A percentile compares a stretch with the other conserved stretches of the same genome.
These are phyloP conservation scores for Sebastes kiyomatsui DNA, from an alignment of 2,797 vertebrate genomes.

Conservation along the genomic window DNA sequence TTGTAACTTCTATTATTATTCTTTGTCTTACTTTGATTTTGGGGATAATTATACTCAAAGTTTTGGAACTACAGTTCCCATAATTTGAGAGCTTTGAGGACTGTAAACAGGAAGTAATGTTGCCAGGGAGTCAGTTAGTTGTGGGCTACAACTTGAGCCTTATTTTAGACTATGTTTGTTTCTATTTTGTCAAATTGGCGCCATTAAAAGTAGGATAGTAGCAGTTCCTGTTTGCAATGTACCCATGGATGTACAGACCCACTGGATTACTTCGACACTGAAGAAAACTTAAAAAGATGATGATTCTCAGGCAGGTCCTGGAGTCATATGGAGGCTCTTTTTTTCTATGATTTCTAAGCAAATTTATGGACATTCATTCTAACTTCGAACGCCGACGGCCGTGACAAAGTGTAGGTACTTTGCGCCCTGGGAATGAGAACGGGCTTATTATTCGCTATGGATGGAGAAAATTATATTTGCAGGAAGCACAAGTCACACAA, in stretches of 20 bases:
- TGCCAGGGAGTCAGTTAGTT: not conserved
- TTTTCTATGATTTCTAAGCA: not conserved
- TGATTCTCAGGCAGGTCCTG: not conserved
- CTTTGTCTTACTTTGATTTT: not conserved
- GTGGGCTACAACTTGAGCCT: too few species aligned
- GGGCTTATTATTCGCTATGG: not conserved
- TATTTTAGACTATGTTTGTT: not conserved
- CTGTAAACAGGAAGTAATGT: not conserved
- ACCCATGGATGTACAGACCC: not conserved
- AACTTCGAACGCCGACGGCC: too few species aligned
- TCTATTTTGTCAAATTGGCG: not conserved
- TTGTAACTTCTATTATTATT: not conserved
- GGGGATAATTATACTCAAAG: not conserved
- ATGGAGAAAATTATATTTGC: not conserved
- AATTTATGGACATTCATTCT: not conserved
- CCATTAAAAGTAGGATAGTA: not conserved
- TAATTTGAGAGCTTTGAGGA: not conserved
- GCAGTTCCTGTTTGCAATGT: not conserved
- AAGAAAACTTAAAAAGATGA: not conserved
- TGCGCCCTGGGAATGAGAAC: too few species aligned
- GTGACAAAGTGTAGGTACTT: too few species aligned
- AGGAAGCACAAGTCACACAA: not conserved
- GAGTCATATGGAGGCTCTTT: not conserved
- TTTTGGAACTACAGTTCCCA: not conserved
- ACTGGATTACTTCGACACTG: not conserved